Conservation (phyloP, 2,888 invertebrate species). For the Hartigia nigra region DNA sequence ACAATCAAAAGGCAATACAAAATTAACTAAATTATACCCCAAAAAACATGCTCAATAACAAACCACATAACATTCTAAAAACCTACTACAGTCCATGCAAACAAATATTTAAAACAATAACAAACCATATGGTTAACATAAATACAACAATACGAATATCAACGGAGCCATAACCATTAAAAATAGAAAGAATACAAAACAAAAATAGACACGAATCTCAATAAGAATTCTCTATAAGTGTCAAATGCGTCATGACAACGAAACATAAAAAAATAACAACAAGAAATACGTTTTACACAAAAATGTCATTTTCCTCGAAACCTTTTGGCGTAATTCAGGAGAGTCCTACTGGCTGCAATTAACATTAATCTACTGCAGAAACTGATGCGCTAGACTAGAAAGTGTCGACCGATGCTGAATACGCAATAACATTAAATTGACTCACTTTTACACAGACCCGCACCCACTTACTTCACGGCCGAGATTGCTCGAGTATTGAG, state of each 20-base stretch:
- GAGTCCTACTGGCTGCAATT: not conserved
- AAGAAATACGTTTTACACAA: not conserved
- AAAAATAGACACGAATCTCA: not conserved
- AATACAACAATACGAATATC: not conserved
- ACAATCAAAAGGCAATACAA: not conserved
- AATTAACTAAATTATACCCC: not conserved
- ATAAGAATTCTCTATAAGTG: not conserved
- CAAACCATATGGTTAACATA: not conserved
- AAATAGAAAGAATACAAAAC: not conserved
- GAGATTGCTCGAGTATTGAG: not conserved
- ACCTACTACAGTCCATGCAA: not conserved
- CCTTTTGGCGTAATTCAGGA: not conserved
- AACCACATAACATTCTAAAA: not conserved
- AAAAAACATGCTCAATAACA: not conserved
- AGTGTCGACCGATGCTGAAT: slow-evolving; percentile 21
- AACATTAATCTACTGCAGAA: slow-evolving; percentile 19
- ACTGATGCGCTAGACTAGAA: slow-evolving; percentile 23
- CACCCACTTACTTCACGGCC: not conserved
- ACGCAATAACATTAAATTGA: slow-evolving; percentile 33
- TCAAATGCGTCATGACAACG: not conserved
- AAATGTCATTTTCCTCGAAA: not conserved
- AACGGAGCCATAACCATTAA: not conserved
- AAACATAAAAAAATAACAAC: not conserved
- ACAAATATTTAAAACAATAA: not conserved
- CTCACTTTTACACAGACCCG: slow-evolving; percentile 28